Percentiles rank a stretch among this genome's conserved stretches.
phyloP scores from a whole-genome alignment of 30 jellyfish, hydroid and myxozoan species.

The Hydractinia echinata region DNA sequence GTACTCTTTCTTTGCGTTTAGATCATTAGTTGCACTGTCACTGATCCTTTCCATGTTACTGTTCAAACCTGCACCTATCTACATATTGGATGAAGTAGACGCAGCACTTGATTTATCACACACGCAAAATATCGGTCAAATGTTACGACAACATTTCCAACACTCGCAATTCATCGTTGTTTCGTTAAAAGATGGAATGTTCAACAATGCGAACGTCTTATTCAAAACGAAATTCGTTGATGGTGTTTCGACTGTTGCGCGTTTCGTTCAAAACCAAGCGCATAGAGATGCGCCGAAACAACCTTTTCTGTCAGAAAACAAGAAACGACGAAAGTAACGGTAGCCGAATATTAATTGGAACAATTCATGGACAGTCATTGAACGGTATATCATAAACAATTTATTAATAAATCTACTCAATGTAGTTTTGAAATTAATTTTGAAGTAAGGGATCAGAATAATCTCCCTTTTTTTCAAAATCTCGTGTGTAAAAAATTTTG shows the following conservation, averaged over 20 bases:
- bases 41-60: constrained; percentile 88
- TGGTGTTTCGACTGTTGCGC: constrained; percentile 90
- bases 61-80: constrained; percentile 98
- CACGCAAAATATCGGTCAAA: constrained; percentile 97
- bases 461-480: too few relatives aligned
- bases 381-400: too few relatives aligned
- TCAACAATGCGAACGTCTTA: constrained; percentile 93
- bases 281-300: constrained; percentile 20
- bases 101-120: constrained; percentile 99
- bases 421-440: too few relatives aligned
- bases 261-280: constrained; percentile 72
- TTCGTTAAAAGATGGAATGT: constrained; percentile 98
- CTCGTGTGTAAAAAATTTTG: too few relatives aligned
- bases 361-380: too few relatives aligned
- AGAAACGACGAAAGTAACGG: too few relatives aligned
- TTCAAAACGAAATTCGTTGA: constrained; percentile 95
- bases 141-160: constrained; percentile 91
- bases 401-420: too few relatives aligned
- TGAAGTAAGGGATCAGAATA: too few relatives aligned
- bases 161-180: constrained; percentile 97
- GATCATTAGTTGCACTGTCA: constrained; percentile 97
- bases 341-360: too few relatives aligned
- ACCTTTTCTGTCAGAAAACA: neutral
- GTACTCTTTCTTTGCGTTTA: neutral
- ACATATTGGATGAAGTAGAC: constrained; percentile 98